A percentile compares a stretch with the other conserved stretches of the same genome.
These are phyloP conservation scores for Lordiphosa collinella DNA, from an alignment of 1,140 invertebrate genomes.

Conservation along the genomic window DNA sequence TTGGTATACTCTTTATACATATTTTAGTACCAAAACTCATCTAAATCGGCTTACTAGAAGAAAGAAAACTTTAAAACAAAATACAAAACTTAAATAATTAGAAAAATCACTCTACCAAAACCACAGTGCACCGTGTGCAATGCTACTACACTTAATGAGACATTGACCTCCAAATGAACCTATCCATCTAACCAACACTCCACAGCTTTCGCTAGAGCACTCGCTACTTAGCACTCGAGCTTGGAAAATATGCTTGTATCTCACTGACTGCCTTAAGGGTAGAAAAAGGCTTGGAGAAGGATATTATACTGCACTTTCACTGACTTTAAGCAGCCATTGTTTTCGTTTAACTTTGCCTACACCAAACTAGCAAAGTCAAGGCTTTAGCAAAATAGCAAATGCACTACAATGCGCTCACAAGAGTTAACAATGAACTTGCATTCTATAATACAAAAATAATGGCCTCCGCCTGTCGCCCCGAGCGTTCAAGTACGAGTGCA, in stretches of 20 bases:
- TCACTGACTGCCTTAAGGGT: conserved; percentile 37
- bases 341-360: conserved; percentile 4
- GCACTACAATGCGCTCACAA: neutral
- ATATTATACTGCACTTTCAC: conserved; percentile 62
- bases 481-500: conserved; percentile 10
- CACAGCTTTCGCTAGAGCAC: neutral
- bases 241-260: conserved; percentile 24
- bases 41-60: too few relatives aligned
- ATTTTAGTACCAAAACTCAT: too few relatives aligned
- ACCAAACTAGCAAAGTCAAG: conserved; percentile 14
- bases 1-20: too few relatives aligned
- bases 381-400: neutral
- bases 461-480: conserved; percentile 3
- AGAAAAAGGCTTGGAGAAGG: conserved; percentile 20
- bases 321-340: conserved; percentile 24
- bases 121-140: conserved; percentile 27
- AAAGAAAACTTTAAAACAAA: too few relatives aligned
- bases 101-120: too few relatives aligned
- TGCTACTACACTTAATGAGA: conserved; percentile 55
- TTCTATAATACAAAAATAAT: conserved; percentile 9
- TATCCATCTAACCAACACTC: neutral
- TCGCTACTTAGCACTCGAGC: conserved; percentile 12
- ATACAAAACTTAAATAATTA: too few relatives aligned
- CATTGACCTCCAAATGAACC: conserved; percentile 57
- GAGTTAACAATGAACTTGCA: conserved; percentile 11